Conservation (phyloP, 2,797 vertebrate genomes). For the Gambusia yucatana region DNA sequence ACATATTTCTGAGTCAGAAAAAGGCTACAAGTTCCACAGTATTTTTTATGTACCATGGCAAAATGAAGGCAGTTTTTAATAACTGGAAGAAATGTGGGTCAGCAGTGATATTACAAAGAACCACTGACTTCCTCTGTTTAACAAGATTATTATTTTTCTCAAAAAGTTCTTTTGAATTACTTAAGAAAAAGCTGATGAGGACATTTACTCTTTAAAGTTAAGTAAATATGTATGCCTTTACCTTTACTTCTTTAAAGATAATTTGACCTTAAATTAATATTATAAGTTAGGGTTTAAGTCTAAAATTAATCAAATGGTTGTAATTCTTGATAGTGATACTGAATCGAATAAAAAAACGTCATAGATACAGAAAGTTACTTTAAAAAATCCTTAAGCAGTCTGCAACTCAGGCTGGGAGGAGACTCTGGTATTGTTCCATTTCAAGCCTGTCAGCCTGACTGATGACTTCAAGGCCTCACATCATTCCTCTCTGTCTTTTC, state of each 20-base stretch:
- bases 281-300: slow-evolving; percentile 9
- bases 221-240: neutral
- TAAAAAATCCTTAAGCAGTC: slow-evolving; percentile 68
- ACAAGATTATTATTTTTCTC: neutral
- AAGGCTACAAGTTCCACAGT: neutral
- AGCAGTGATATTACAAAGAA: neutral
- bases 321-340: neutral
- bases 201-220: neutral
- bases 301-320: slow-evolving; percentile 18
- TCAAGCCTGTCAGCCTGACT: slow-evolving; percentile 77
- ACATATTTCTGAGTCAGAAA: neutral
- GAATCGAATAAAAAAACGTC: slow-evolving; percentile 41
- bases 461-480: slow-evolving; percentile 69
- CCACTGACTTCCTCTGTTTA: neutral
- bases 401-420: slow-evolving; percentile 65
- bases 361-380: slow-evolving; percentile 71
- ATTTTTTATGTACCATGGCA: neutral
- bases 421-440: slow-evolving; percentile 72
- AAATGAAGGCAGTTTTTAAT: neutral
- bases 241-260: neutral
- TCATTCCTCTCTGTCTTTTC: slow-evolving; percentile 67
- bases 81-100: neutral
- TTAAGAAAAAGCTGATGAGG: neutral
- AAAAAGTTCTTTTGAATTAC: neutral
- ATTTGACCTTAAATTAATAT: slow-evolving; percentile 9